Conservation (phyloP, 2,113 vertebrate species). For the Verasper variegatus region DNA sequence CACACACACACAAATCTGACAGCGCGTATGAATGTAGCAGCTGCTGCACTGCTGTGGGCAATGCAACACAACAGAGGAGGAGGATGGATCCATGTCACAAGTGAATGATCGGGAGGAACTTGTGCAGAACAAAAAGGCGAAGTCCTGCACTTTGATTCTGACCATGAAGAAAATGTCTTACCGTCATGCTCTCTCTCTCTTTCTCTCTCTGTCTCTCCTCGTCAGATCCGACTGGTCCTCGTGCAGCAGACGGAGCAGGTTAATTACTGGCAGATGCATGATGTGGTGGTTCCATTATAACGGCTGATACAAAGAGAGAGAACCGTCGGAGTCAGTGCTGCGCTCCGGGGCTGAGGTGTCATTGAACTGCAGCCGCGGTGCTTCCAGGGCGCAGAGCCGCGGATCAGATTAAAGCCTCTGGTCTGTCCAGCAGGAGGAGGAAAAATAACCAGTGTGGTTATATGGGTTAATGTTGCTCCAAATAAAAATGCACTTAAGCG, state of each 20-base stretch:
- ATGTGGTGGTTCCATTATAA: not conserved
- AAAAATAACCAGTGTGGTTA: not conserved
- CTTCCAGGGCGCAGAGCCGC: slow-evolving; percentile 34
- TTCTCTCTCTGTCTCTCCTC: slow-evolving; percentile 40
- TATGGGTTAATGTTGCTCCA: not conserved
- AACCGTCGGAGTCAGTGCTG: slow-evolving; percentile 26
- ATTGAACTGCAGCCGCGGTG: slow-evolving; percentile 55
- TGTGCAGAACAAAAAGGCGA: slow-evolving; percentile 29
- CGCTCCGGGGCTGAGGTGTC: slow-evolving; percentile 61
- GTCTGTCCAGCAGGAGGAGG: not conserved
- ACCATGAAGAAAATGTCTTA: slow-evolving; percentile 51
- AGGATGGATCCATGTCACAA: not conserved
- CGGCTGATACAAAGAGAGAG: not conserved
- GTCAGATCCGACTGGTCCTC: slow-evolving; percentile 34
- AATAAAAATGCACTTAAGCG: not conserved
- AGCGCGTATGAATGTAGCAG: slow-evolving; percentile 59
- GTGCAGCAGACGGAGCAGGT: slow-evolving; percentile 3
- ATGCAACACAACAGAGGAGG: slow-evolving; percentile 6
- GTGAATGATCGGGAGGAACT: slow-evolving; percentile 27
- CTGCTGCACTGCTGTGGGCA: slow-evolving; percentile 50
- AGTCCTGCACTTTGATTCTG: not conserved
- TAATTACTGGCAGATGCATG: not conserved
- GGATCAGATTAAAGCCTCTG: slow-evolving; percentile 2
- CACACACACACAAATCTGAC: slow-evolving; percentile 70
- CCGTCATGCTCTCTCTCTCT: slow-evolving; percentile 72